Evolutionary conservation across 1,140 invertebrate species (phyloP), one percentile per base, ranked within the genome.

Genomic region (Drosophila saltans): DNA sequence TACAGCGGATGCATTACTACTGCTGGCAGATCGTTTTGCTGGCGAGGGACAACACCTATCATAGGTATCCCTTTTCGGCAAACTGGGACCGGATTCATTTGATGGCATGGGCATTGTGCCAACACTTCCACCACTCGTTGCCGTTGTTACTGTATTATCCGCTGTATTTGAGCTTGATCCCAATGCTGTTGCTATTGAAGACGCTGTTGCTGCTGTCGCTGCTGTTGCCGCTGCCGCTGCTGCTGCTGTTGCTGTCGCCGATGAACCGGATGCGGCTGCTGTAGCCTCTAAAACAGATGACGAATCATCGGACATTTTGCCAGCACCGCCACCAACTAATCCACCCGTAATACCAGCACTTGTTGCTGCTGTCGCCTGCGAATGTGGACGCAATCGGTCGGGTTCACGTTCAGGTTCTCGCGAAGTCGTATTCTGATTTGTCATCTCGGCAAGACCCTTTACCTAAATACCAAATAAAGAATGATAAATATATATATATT

Each of bases 391-490:
- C 69, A 92, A 65, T 30, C 91, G 91, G 60, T 92, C 92, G 30
- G 92, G 92, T 66, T 92, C 92, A 62, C 91, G 75, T 72, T 92
- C 92, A 62, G 91, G 91, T 52, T 92, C 92, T 39, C 92, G 78
- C 72, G 94, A 93, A 68, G 93, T 93, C 78, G 94, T 93, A 89
- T 95, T 96, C 92, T 96, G 93, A 92, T 96, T 96, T 82, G 96
- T 97, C 96, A 97, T 97, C 93, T 98, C 97, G 92, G 97, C 97
- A 86, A 98, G 94, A 89, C 97, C 97, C 93, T 97, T 97, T 66
- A 97, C 96, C 93, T 16, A 16, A 16, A 16, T 16, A 16, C 16
- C 16, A 16, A 16, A 16, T 16, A 16, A 16, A 16, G 16, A 16
- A 16, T 0, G 16, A 16, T 16, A 16, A 16, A 16, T 16, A 16